Conservation (phyloP, 2,888 invertebrate species). For the Eristalis pertinax region DNA sequence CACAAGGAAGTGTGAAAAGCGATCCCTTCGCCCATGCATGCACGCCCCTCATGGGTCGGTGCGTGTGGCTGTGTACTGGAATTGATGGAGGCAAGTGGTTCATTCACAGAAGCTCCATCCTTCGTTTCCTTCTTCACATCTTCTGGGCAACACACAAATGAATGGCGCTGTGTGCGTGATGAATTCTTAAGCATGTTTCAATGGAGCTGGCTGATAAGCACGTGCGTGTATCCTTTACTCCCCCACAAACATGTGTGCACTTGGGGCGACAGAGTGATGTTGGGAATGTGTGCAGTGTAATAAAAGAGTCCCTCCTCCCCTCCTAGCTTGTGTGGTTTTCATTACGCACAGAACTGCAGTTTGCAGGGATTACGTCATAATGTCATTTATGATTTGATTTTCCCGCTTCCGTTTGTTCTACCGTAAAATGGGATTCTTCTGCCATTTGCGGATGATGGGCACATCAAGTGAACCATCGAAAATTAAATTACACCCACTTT, state of each 20-base stretch:
- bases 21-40: constrained; percentile 58
- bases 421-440: background rate
- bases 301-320: background rate
- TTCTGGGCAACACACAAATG: constrained; percentile 46
- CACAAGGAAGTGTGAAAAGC: constrained; percentile 67
- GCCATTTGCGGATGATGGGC: background rate
- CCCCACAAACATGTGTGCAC: background rate
- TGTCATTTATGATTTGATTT: constrained; percentile 46
- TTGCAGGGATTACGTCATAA: constrained; percentile 24
- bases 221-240: constrained; percentile 42
- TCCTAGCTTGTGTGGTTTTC: constrained; percentile 12
- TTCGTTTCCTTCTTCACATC: constrained; percentile 7
- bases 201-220: constrained; percentile 59
- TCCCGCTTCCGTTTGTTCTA: constrained; percentile 7
- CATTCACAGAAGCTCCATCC: constrained; percentile 59
- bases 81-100: constrained; percentile 64
- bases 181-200: constrained; percentile 64
- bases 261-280: background rate
- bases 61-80: constrained; percentile 7
- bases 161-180: constrained; percentile 49
- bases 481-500: background rate
- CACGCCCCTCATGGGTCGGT: background rate
- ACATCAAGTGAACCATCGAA: background rate
- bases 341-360: constrained; percentile 22
- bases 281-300: constrained; percentile 9